A percentile compares a stretch with the other conserved stretches of the same genome.
phyloP scores from a whole-genome alignment of 1,140 invertebrate genomes.

The Sitophilus oryzae region DNA sequence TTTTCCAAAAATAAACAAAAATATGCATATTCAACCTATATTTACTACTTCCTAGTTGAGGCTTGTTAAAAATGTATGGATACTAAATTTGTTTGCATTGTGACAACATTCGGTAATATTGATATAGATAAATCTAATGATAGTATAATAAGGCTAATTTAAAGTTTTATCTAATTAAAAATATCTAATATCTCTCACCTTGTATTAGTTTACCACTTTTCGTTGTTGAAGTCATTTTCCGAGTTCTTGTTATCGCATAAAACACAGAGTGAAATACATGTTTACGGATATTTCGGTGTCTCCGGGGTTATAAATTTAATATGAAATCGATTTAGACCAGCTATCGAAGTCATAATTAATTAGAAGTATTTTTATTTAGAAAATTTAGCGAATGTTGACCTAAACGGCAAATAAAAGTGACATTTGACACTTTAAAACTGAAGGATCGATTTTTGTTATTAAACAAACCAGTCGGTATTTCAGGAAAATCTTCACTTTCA shows the following conservation, averaged over 20 bases:
- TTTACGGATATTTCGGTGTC: slow-evolving; percentile 7
- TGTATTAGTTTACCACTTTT: slow-evolving; percentile 19
- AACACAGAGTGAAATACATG: neutral
- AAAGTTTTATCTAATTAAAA: neutral
- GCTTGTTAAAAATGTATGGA: no score
- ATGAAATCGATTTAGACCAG: neutral
- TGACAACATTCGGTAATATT: no score
- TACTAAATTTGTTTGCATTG: no score
- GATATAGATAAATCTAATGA: no score
- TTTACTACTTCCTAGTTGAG: no score
- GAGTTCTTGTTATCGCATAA: slow-evolving; percentile 4
- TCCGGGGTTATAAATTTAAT: neutral
- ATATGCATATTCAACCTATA: slow-evolving; percentile 18
- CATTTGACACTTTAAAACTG: slow-evolving; percentile 18
- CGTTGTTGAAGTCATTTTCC: slow-evolving; percentile 25
- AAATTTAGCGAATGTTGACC: slow-evolving; percentile 10
- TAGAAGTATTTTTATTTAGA: slow-evolving; percentile 4
- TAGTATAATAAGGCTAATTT: neutral
- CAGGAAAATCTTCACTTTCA: no score
- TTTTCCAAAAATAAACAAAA: slow-evolving; percentile 23
- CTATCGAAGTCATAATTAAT: slow-evolving; percentile 1
- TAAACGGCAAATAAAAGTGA: slow-evolving; percentile 12
- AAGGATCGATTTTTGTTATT: slow-evolving; percentile 13
- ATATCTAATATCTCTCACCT: slow-evolving; percentile 15
- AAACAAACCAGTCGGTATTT: no score